Evolutionary conservation across 1,140 invertebrate genomes (phyloP).

Genomic region (Parasteatoda tepidariorum): DNA sequence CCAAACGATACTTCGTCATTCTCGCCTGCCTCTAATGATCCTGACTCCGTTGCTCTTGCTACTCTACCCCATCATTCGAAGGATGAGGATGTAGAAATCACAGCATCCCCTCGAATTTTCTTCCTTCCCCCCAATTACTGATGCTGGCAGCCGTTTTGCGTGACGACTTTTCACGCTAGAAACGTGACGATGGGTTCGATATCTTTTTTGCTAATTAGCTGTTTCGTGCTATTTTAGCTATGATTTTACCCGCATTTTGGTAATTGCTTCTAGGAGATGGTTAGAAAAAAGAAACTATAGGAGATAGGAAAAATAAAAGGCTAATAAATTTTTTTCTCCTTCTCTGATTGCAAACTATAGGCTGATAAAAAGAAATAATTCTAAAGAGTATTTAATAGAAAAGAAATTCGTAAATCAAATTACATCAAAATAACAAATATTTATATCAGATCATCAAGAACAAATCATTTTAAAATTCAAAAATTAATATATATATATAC

Average conservation of each 20-base stretch:
- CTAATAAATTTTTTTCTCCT: neutral
- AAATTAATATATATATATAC: too few relatives aligned
- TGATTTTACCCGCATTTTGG: neutral
- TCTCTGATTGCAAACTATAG: neutral
- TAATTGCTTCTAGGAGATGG: neutral
- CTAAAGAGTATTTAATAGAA: too few relatives aligned
- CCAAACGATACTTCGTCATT: constrained; percentile 48
- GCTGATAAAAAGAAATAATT: neutral
- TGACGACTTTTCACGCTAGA: constrained; percentile 27
- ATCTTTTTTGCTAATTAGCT: constrained; percentile 32
- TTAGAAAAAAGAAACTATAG: neutral
- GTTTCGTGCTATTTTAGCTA: neutral
- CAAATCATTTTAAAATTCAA: too few relatives aligned
- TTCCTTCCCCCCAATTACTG: constrained; percentile 6
- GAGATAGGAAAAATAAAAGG: neutral
- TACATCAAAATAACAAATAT: too few relatives aligned
- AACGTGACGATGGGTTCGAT: neutral
- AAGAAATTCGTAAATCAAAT: too few relatives aligned
- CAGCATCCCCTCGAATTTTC: neutral
- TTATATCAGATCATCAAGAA: too few relatives aligned
- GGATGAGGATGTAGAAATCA: neutral
- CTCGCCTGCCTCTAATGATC: constrained; percentile 52
- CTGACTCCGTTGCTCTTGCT: neutral
- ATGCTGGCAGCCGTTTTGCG: constrained; percentile 15
- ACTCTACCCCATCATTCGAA: neutral